Evolutionary conservation across 2,888 invertebrate genomes (phyloP), one percentile per base, ranked within the genome.

Genomic region (Amiota communis): DNA sequence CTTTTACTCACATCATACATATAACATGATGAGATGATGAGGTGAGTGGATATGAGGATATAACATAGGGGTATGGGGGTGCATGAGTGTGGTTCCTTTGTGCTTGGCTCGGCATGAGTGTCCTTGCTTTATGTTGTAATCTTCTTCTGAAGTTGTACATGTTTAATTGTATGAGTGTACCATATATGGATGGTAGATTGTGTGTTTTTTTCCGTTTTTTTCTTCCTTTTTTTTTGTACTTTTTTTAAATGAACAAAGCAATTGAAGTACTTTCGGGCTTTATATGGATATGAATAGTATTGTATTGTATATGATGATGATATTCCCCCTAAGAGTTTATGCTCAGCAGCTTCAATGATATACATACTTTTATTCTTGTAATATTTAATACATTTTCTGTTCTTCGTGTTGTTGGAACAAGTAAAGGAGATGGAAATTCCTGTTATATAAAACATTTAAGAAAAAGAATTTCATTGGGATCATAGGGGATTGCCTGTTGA

Each of bases 11-110:
- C 6, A 36, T 36, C 36, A 36, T 36, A 36, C n/a, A n/a, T n/a
- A n/a, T n/a, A n/a, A n/a, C n/a, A n/a, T n/a, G n/a, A n/a, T 36
- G 36, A 36, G 8, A 36, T 36, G 36, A 6, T 36, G 36, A 8
- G 77, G 74, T 72, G 72, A 75, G 72, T 74, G 61, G 72, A 68
- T 63, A 64, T 59, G 72, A 64, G 51, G n/a, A n/a, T n/a, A n/a
- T n/a, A n/a, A n/a, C n/a, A n/a, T n/a, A n/a, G n/a, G n/a, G 46
- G 36, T 64, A 36, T 63, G 68, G 65, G 17, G 53, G 11, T 12
- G 71, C 23, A 36, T 61, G 51, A 61, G 67, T 15, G 23, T 64
- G 46, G 20, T 13, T 61, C n/a, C n/a, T 17, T 17, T 64, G 46
- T 36, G 48, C n/a, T 12, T 36, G 48, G 12, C 13, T 13, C n/a